Base-by-base conservation (phyloP, 2,797 vertebrate species). In the Benthosema pterotum region DNA sequence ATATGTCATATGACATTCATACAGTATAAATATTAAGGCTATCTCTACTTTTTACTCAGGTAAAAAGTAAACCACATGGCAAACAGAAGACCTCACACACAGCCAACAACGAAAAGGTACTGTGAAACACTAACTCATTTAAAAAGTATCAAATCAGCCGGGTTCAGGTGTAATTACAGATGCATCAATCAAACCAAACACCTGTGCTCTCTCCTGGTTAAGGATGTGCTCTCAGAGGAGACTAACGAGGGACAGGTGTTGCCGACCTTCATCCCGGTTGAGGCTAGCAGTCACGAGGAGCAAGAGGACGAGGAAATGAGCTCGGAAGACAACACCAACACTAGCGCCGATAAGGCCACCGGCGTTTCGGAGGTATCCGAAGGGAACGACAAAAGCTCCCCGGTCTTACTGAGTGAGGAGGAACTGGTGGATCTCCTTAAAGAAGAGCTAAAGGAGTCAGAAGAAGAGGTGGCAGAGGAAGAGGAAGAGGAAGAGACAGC, bases 321-420 rank as follows among this genome's bases (percentile, higher is more conserved):
- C 59, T 83, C 88, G 0, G 85, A 87, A 60, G 83, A 71, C 14
- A 77, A 89, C 0, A 59, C 74, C 17, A 75, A 69, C 0, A 61
- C 70, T n/a, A 74, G 68, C 52, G 76, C 48, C 32, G 52, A 74
- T 16, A 7, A 82, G 52, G 65, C 66, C 1, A 64, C 71, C 3
- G 45, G 54, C 38, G 65, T 63, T 25, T 18, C 56, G 32, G 50
- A 78, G 28, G 75, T 32, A 12, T 16, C 70, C 3, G 69, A 78
- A 18, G 67, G 60, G 55, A 78, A 54, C 5, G 72, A 79, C 12
- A 80, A 76, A 66, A 78, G 61, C 46, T 49, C 73, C 12, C 88
- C 91, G 3, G 75, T 92, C 32, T 79, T 93, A 51, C 22, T 92
- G 59, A 92, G 90, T 25, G 88, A 92, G 17, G 87, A 91, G 43